These are phyloP conservation scores for Odontothrips loti DNA, from an alignment of 2,888 invertebrate genomes.

Conservation along the genomic window DNA sequence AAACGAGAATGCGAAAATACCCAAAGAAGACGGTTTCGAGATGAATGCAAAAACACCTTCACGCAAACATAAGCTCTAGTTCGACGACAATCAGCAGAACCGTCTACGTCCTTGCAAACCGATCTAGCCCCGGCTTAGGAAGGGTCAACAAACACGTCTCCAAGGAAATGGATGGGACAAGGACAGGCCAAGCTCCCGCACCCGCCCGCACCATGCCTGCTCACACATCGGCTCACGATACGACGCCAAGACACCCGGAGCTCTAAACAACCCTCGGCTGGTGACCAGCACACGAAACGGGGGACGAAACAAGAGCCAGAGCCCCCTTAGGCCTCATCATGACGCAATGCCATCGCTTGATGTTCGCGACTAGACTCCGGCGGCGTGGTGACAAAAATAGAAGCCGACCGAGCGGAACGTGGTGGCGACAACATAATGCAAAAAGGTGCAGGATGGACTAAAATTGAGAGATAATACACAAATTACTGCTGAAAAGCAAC, in stretches of 20 bases:
- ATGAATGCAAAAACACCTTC: too few relatives aligned
- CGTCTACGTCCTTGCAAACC: too few relatives aligned
- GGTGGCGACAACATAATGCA: background rate
- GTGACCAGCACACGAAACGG: background rate
- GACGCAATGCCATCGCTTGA: background rate
- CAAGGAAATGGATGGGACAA: background rate
- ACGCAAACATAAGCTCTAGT: too few relatives aligned
- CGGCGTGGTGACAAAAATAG: conserved; percentile 5
- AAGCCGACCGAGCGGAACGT: background rate
- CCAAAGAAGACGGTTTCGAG: too few relatives aligned
- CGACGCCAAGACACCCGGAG: background rate
- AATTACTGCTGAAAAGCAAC: background rate
- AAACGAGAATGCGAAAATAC: too few relatives aligned
- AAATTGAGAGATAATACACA: too few relatives aligned
- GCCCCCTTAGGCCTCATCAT: background rate
- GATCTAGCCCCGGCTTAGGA: background rate
- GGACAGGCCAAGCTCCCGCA: too few relatives aligned
- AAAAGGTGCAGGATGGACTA: background rate
- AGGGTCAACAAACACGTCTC: conserved; percentile 17
- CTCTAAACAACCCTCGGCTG: background rate
- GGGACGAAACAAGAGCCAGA: too few relatives aligned
- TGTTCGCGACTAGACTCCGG: background rate
- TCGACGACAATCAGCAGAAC: too few relatives aligned
- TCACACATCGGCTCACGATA: too few relatives aligned
- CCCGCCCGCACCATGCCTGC: too few relatives aligned